phyloP scores from a whole-genome alignment of 2,113 vertebrate species.

The Lepisosteus osseus region DNA sequence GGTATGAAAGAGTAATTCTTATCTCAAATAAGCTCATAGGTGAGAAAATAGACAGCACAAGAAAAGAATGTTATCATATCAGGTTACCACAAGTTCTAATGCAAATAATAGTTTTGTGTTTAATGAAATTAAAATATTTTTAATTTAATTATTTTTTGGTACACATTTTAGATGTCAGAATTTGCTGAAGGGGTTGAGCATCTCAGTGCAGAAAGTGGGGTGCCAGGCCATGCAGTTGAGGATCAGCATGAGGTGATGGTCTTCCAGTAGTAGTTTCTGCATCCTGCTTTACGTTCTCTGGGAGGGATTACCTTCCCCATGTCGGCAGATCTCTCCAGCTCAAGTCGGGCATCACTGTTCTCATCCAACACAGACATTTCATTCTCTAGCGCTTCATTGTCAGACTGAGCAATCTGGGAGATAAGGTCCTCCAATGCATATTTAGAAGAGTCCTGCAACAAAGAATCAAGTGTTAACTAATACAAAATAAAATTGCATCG shows the following conservation, averaged over 20 bases:
- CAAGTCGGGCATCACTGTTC: conserved; percentile 36
- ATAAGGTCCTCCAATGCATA: conserved; percentile 60
- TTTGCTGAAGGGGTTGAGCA: too few species aligned
- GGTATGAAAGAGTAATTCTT: too few species aligned
- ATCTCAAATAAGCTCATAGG: too few species aligned
- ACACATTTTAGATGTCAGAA: too few species aligned
- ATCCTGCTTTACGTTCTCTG: conserved; percentile 66
- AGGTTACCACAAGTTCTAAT: too few species aligned
- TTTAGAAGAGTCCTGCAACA: conserved; percentile 60
- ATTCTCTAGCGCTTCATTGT: conserved; percentile 46
- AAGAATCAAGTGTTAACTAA: neutral
- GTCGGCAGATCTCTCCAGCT: conserved; percentile 57
- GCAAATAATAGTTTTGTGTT: too few species aligned
- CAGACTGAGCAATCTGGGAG: conserved; percentile 56
- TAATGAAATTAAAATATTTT: too few species aligned
- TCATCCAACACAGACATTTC: conserved; percentile 70
- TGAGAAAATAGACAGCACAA: too few species aligned
- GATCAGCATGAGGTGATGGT: conserved; percentile 66
- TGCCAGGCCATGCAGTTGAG: neutral
- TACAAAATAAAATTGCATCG: neutral
- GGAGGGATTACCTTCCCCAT: conserved; percentile 46
- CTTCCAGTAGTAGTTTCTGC: conserved; percentile 79
- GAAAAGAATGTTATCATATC: too few species aligned
- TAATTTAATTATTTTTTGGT: too few species aligned
- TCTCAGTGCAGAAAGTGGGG: too few species aligned